Percentiles rank a stretch among this genome's conserved stretches.
Evolutionary conservation across 37 sponge, comb jelly and placozoan species (phyloP).

Genomic region (Tethya wilhelma): DNA sequence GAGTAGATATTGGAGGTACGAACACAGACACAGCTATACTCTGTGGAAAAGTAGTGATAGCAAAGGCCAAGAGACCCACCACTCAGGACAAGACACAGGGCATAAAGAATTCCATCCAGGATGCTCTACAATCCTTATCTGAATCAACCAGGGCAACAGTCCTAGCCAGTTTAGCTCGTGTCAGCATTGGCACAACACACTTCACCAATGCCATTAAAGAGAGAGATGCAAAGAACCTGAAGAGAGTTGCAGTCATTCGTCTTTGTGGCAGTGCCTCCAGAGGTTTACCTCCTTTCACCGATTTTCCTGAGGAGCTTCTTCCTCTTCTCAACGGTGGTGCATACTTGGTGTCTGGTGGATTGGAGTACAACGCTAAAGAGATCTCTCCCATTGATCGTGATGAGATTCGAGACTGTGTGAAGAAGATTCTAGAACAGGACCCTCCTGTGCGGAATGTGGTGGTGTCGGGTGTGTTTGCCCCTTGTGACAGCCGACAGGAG

Average conservation of each 20-base stretch:
- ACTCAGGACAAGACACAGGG: slow-evolving; percentile 62
- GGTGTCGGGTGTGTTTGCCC: slow-evolving; percentile 79
- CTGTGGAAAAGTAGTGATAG: slow-evolving; percentile 30
- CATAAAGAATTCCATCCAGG: slow-evolving; percentile 47
- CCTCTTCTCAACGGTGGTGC: slow-evolving; percentile 9
- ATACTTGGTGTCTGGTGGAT: slow-evolving; percentile 70
- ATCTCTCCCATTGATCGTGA: slow-evolving; percentile 37
- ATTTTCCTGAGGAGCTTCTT: slow-evolving; percentile 70
- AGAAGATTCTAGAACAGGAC: slow-evolving; percentile 21
- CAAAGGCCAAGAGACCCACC: slow-evolving; percentile 57
- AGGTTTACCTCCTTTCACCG: slow-evolving; percentile 79
- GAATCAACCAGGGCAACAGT: not conserved
- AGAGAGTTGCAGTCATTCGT: slow-evolving; percentile 70
- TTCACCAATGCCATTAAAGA: slow-evolving; percentile 83
- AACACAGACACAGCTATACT: slow-evolving; percentile 85
- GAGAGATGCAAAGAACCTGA: slow-evolving; percentile 40
- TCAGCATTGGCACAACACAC: slow-evolving; percentile 89
- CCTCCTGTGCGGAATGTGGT: slow-evolving; percentile 64
- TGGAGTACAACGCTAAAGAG: slow-evolving; percentile 52
- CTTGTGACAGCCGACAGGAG: slow-evolving; percentile 65
- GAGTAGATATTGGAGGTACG: slow-evolving; percentile 92
- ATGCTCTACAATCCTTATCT: slow-evolving; percentile 23
- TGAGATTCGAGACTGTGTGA: slow-evolving; percentile 28
- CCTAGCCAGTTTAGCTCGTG: slow-evolving; percentile 25
- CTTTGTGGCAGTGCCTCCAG: slow-evolving; percentile 71